These are phyloP conservation scores for Tautogolabrus adspersus DNA, from an alignment of 2,113 vertebrate genomes.

Conservation along the genomic window DNA sequence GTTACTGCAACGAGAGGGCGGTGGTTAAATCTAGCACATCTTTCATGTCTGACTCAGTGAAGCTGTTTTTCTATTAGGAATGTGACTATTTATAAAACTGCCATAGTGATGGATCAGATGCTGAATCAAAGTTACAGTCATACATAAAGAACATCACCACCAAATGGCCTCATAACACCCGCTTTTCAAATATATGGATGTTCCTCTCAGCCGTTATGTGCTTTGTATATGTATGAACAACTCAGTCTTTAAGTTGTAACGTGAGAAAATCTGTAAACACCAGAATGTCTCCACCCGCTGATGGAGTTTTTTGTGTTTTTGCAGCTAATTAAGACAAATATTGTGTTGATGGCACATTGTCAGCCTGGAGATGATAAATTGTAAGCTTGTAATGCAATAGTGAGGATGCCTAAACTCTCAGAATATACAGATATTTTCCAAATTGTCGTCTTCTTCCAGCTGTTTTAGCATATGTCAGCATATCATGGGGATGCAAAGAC, in stretches of 20 bases:
- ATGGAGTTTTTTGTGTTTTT: constrained; percentile 30
- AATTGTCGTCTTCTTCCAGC: constrained; percentile 36
- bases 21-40: constrained; percentile 54
- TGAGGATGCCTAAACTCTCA: constrained; percentile 29
- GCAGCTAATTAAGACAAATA: constrained; percentile 57
- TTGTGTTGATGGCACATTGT: constrained; percentile 42
- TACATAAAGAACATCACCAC: constrained; percentile 35
- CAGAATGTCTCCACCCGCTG: constrained; percentile 25
- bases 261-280: constrained; percentile 28
- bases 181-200: constrained; percentile 30
- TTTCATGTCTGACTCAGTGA: constrained; percentile 58
- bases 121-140: constrained; percentile 56
- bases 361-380: constrained; percentile 38
- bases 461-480: constrained; percentile 56
- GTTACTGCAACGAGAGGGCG: constrained; percentile 24
- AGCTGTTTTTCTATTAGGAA: constrained; percentile 39
- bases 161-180: constrained; percentile 40
- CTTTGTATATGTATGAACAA: constrained; percentile 29
- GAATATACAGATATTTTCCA: constrained; percentile 39
- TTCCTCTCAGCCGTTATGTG: constrained; percentile 8
- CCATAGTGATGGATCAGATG: constrained; percentile 66
- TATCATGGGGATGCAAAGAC: constrained; percentile 28
- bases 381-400: constrained; percentile 24
- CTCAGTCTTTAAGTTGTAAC: constrained; percentile 20
- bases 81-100: constrained; percentile 72